Evolutionary conservation across 2,113 vertebrate species (phyloP), one percentile per base, ranked within the genome.

Genomic region (Syngnathoides biaculeatus): DNA sequence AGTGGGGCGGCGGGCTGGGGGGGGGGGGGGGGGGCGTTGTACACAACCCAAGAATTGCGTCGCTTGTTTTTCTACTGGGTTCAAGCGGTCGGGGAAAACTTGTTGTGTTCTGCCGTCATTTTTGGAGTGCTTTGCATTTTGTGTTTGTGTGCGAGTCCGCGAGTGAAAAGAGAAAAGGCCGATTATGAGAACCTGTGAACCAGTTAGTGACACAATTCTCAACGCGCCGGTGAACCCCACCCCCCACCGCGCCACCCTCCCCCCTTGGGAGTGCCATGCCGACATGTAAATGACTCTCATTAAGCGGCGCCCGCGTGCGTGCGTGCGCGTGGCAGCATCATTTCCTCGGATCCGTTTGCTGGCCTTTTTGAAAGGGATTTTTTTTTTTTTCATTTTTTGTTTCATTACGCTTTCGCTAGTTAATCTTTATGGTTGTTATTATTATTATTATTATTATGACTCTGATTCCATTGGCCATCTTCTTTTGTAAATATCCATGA

Each of bases 251-350:
- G n/a, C 48, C 24, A 83, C 86, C 84, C 82, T 83, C 83, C 87
- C 87, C 85, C 84, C 86, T 77, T 83, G 87, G 84, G 87, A 90
- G 79, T 71, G 79, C 86, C 86, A 89, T 80, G 76, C 87, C 84
- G 80, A 90, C 87, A 90, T 90, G 89, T 89, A 87, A 89, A 90
- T 86, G 84, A 89, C 85, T 89, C 87, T 89, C 89, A 90, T 90
- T 90, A 90, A 85, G 81, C 69, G 42, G 5, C 20, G 47, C 20
- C 17, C 85, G 47, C 47, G 47, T 20, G 47, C 47, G 8, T 22
- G 50, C 22, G n/a, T 22, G 71, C 64, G 77, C 43, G 80, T 77
- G 79, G 80, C 74, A 63, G 40, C 61, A 77, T 71, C 67, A 83
- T 84, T 88, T 87, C 79, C 80, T 81, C 84, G 76, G 69, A 86